These are phyloP conservation scores for Hydriomena furcata DNA, from an alignment of 2,888 invertebrate genomes.

Conservation along the genomic window DNA sequence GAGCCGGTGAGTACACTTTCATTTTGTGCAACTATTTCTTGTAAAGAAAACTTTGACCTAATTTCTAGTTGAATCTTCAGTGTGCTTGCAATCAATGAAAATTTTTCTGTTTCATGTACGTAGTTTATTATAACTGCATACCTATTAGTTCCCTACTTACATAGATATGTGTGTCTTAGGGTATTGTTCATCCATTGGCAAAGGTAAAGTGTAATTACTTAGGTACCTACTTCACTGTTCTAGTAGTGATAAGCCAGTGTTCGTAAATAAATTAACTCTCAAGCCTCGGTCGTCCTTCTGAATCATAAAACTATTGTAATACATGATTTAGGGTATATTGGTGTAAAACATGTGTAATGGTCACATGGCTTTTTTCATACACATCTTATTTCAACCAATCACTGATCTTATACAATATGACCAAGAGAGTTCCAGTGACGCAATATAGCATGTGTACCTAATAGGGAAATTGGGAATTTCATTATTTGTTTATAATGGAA, in stretches of 20 bases:
- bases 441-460: not conserved
- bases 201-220: slow-evolving; percentile 27
- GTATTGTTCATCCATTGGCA: slow-evolving; percentile 22
- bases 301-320: not conserved
- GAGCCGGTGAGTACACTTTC: slow-evolving; percentile 66
- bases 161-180: slow-evolving; percentile 14
- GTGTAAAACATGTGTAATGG: too few relatives aligned
- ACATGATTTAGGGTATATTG: too few relatives aligned
- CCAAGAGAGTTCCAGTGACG: not conserved
- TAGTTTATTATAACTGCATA: slow-evolving; percentile 22
- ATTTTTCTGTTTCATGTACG: slow-evolving; percentile 19
- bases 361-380: too few relatives aligned
- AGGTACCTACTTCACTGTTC: slow-evolving; percentile 19
- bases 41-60: slow-evolving; percentile 21
- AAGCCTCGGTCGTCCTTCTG: not conserved
- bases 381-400: too few relatives aligned
- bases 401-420: not conserved
- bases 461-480: not conserved
- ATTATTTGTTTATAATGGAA: not conserved
- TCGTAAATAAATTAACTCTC: slow-evolving; percentile 5
- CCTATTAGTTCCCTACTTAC: slow-evolving; percentile 16
- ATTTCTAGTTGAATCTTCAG: slow-evolving; percentile 14
- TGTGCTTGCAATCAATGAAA: slow-evolving; percentile 9
- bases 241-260: slow-evolving; percentile 21
- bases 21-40: slow-evolving; percentile 1